Conservation (phyloP, 2,888 invertebrate genomes). For the Mimachlamys varia region DNA sequence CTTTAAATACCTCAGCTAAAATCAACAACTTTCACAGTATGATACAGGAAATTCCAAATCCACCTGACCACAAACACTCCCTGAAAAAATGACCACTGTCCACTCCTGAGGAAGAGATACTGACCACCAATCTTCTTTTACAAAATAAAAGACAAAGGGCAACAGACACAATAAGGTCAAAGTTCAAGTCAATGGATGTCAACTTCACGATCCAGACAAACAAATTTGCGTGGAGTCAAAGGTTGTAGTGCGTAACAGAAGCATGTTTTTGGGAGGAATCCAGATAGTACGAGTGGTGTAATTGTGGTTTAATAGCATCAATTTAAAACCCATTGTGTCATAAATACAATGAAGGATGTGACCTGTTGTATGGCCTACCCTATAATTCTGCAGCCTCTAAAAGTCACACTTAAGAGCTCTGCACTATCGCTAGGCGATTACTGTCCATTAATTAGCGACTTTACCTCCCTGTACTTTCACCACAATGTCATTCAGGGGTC, state of each 20-base stretch:
- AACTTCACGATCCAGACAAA: neutral
- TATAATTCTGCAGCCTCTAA: neutral
- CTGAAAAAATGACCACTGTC: constrained; percentile 5
- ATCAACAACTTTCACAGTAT: neutral
- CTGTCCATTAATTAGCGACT: neutral
- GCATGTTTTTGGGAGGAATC: neutral
- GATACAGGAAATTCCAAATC: neutral
- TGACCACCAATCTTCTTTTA: neutral
- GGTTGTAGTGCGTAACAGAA: neutral
- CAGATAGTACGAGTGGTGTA: neutral
- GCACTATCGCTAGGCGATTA: neutral
- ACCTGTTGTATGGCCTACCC: neutral
- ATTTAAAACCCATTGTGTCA: constrained; percentile 31
- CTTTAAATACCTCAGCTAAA: neutral
- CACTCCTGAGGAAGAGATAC: neutral
- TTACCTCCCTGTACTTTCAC: neutral
- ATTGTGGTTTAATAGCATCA: neutral
- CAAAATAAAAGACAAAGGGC: neutral
- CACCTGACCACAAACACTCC: neutral
- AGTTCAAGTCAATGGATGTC: neutral
- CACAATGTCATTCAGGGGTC: neutral
- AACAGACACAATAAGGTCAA: neutral
- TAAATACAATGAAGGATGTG: neutral
- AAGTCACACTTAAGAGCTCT: constrained; percentile 3
- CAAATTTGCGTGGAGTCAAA: neutral